Percentiles rank a stretch among this genome's conserved stretches.
phyloP scores from a whole-genome alignment of 2,113 vertebrate species.

The Caretta caretta region DNA sequence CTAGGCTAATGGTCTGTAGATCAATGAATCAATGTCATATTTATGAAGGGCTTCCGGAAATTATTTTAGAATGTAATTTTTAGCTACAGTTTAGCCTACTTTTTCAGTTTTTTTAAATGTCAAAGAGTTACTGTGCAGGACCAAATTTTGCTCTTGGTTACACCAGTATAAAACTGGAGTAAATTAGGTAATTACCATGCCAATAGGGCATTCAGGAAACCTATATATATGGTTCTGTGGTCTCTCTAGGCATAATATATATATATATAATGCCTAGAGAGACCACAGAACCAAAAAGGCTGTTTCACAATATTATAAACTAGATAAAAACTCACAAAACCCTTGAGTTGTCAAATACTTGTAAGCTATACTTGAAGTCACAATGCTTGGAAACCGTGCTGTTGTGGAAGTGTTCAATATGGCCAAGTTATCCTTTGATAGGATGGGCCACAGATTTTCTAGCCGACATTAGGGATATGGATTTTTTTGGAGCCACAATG shows the following conservation, averaged over 20 bases:
- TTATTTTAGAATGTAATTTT: slow-evolving; percentile 74
- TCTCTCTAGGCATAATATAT: too few relatives aligned
- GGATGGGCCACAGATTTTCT: not conserved
- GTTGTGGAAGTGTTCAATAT: not conserved
- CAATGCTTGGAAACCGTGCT: not conserved
- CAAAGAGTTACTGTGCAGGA: slow-evolving; percentile 46
- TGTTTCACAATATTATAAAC: not conserved
- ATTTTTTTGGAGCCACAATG: not conserved
- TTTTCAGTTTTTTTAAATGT: slow-evolving; percentile 55
- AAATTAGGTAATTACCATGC: not conserved
- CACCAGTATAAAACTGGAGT: not conserved
- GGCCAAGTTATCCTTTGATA: not conserved
- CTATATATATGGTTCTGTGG: too few relatives aligned
- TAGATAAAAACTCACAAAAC: not conserved
- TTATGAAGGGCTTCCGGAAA: slow-evolving; percentile 78
- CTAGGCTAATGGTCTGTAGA: slow-evolving; percentile 79
- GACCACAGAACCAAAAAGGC: not conserved
- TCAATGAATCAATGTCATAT: slow-evolving; percentile 83
- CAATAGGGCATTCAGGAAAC: not conserved
- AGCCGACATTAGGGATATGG: not conserved
- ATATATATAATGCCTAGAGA: not conserved
- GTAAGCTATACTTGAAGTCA: not conserved
- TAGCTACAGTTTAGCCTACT: slow-evolving; percentile 72
- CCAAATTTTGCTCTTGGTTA: slow-evolving; percentile 34
- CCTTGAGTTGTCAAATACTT: not conserved